Evolutionary conservation across 1,140 invertebrate genomes (phyloP), one percentile per base, ranked within the genome.

Genomic region (Myzus persicae): DNA sequence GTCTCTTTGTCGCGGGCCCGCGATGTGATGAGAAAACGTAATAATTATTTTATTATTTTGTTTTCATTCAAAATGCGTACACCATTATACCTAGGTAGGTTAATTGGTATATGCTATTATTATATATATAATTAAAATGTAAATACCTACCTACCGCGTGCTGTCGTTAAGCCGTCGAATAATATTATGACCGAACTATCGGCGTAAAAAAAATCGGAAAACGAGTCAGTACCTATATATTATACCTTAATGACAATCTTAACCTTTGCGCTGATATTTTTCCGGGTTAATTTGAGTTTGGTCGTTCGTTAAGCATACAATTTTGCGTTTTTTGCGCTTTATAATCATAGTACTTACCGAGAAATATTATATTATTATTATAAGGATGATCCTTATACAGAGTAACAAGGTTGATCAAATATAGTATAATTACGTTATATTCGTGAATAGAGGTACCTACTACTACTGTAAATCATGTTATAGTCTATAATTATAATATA

Each of bases 181-280:
- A 84, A 42, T 24, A 11, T 48, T 48, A 48, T 22, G 46, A 38
- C 38, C n/a, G 14, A 46, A 87, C 38, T 54, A 54, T 54, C 44
- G 9, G 36, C 36, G 48, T 9, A 51, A 88, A 88, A 44, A 76
- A 48, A 38, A 54, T 54, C 11, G 31, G 38, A 51, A 89, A 89
- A 18, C 31, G 4, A 54, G 36, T 89, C 88, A 54, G 9, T 9
- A 9, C 42, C 14, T 48, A 48, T 46, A 51, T 14, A n/a, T 67
- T 31, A n/a, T 76, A 40, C 88, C 88, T 31, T 89, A 89, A 89
- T 54, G 88, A 89, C 88, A 54, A 40, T 54, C 88, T 89, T 54
- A 31, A 89, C 36, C 36, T 89, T 89, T 89, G 5, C 9, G 20
- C 51, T 54, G 26, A 87, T 87, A 89, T 36, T 89, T 38, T 54